Conservation (phyloP, 2,888 invertebrate species). For the Morpho deidamia region DNA sequence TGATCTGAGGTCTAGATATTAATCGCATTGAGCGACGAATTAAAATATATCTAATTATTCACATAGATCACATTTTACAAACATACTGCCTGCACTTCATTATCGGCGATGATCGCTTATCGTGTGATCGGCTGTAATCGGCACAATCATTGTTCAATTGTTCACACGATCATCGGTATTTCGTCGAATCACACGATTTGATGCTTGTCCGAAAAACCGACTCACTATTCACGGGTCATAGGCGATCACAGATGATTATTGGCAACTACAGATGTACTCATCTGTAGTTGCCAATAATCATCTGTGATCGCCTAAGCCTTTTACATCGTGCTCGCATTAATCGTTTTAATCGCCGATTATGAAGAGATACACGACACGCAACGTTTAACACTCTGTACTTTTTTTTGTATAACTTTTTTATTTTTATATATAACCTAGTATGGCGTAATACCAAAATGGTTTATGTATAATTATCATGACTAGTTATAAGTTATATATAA, state of each 20-base stretch:
- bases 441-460: conserved; percentile 41
- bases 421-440: conserved; percentile 34
- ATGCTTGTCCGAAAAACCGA: no score
- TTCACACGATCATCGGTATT: no score
- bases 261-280: no score
- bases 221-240: no score
- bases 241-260: no score
- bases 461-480: conserved; percentile 44
- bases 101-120: conserved; percentile 3
- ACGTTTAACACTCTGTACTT: conserved; percentile 47
- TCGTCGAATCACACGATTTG: no score
- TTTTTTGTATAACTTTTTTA: conserved; percentile 28
- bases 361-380: conserved; percentile 14
- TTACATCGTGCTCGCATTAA: no score
- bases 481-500: conserved; percentile 47
- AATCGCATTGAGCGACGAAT: not conserved
- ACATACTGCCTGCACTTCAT: conserved; percentile 33
- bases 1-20: no score
- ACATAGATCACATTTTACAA: conserved; percentile 63
- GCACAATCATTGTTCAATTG: conserved; percentile 32
- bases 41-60: conserved; percentile 38
- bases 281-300: no score
- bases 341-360: no score
- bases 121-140: conserved; percentile 8
- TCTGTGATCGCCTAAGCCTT: no score